These are phyloP conservation scores for Syngnathus scovelli DNA, from an alignment of 2,113 vertebrate species.

Conservation along the genomic window DNA sequence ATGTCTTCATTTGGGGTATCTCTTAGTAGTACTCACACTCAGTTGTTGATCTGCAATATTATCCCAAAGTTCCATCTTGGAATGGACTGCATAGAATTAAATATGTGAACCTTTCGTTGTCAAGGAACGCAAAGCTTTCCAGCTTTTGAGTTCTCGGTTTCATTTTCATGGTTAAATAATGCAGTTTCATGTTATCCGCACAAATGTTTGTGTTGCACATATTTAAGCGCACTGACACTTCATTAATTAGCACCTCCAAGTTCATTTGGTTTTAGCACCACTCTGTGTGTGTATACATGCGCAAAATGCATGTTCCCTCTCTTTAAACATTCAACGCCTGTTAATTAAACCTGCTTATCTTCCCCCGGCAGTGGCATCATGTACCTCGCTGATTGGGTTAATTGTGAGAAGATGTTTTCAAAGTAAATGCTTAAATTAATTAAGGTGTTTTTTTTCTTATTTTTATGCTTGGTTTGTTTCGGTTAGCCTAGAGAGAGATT, in stretches of 20 bases:
- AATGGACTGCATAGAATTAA: not conserved
- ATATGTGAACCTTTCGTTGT: not conserved
- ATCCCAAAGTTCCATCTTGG: not conserved
- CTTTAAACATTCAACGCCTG: constrained; percentile 90
- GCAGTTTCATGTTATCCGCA: constrained; percentile 55
- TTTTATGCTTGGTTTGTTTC: constrained; percentile 97
- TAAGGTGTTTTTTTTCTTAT: constrained; percentile 78
- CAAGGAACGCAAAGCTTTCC: not conserved
- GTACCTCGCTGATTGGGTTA: constrained; percentile 99
- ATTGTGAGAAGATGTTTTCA: constrained; percentile 97
- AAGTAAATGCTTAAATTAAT: constrained; percentile 99
- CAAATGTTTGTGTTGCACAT: constrained; percentile 84
- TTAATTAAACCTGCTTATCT: constrained; percentile 99
- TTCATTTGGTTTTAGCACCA: constrained; percentile 91
- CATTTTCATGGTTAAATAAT: not conserved
- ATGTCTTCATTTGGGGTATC: not conserved
- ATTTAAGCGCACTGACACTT: constrained; percentile 86
- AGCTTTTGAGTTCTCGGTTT: not conserved
- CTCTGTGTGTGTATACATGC: constrained; percentile 57
- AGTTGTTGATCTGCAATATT: not conserved
- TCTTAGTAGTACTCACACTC: not conserved
- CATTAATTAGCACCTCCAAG: constrained; percentile 96
- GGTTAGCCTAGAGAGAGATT: constrained; percentile 69
- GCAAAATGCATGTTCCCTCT: constrained; percentile 67
- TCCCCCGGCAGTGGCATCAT: constrained; percentile 96